These are phyloP conservation scores for Bufotes viridis DNA, from an alignment of 2,797 vertebrate species.

Conservation along the genomic window DNA sequence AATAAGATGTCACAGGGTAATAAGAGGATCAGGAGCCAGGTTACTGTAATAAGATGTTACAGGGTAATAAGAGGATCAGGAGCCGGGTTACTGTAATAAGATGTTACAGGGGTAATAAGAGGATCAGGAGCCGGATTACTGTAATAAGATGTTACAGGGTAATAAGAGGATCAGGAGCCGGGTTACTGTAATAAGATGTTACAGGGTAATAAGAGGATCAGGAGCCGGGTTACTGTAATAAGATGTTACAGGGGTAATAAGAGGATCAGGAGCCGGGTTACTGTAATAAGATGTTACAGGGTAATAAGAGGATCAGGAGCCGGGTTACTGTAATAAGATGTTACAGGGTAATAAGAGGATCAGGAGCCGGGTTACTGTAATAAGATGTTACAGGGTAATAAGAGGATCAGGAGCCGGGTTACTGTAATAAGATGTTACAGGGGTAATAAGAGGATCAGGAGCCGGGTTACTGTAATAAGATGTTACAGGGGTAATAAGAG, in stretches of 20 bases:
- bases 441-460: conserved; percentile 35
- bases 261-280: conserved; percentile 27
- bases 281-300: conserved; percentile 49
- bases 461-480: conserved; percentile 37
- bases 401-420: conserved; percentile 30
- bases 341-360: conserved; percentile 48
- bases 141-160: conserved; percentile 38
- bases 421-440: conserved; percentile 32
- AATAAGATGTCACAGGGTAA: conserved; percentile 13
- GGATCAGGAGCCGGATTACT: conserved; percentile 27
- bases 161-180: conserved; percentile 12
- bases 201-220: conserved; percentile 37
- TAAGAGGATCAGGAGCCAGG: conserved; percentile 1
- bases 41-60: conserved; percentile 10
- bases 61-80: conserved; percentile 6
- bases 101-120: conserved; percentile 17
- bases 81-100: conserved; percentile 29
- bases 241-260: conserved; percentile 45
- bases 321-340: conserved; percentile 42
- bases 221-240: conserved; percentile 46
- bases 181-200: conserved; percentile 49
- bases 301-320: conserved; percentile 44
- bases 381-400: conserved; percentile 39
- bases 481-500: conserved; percentile 40
- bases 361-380: conserved; percentile 46